A percentile compares a stretch with the other conserved stretches of the same genome.
Evolutionary conservation across 2,888 invertebrate species (phyloP).

Genomic region (Encarsia formosa): DNA sequence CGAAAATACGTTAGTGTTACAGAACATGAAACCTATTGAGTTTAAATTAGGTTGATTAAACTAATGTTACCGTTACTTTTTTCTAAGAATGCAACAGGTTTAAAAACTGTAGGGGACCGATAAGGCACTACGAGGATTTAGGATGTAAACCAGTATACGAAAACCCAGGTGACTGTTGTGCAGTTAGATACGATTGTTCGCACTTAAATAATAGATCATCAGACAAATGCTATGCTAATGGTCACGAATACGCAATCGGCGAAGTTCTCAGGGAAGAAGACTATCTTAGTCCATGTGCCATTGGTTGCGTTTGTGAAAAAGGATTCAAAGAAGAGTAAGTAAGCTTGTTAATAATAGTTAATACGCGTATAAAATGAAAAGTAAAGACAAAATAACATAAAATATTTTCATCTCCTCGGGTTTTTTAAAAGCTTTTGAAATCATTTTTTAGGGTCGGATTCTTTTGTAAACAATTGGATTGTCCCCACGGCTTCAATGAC

Average conservation of each 20-base stretch:
- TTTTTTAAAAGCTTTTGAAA: too few species aligned
- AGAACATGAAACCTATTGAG: too few species aligned
- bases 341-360: too few species aligned
- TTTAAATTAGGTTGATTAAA: not conserved
- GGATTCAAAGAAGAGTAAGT: constrained; percentile 34
- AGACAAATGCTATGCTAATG: constrained; percentile 39
- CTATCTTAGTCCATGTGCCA: constrained; percentile 35
- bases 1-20: too few species aligned
- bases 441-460: too few species aligned
- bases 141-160: constrained; percentile 36
- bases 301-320: constrained; percentile 36
- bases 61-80: constrained; percentile 1
- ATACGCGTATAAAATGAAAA: too few species aligned
- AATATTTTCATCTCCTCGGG: too few species aligned
- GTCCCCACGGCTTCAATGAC: too few species aligned
- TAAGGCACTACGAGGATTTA: constrained; percentile 34
- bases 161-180: constrained; percentile 34
- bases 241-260: constrained; percentile 33
- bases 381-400: too few species aligned
- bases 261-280: constrained; percentile 35
- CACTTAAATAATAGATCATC: constrained; percentile 29
- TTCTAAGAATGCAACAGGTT: constrained; percentile 29
- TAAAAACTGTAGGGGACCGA: constrained; percentile 38
- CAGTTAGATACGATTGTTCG: constrained; percentile 37
- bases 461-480: too few species aligned